These are phyloP conservation scores for Colinus virginianus DNA, from an alignment of 2,113 vertebrate genomes.

Conservation along the genomic window DNA sequence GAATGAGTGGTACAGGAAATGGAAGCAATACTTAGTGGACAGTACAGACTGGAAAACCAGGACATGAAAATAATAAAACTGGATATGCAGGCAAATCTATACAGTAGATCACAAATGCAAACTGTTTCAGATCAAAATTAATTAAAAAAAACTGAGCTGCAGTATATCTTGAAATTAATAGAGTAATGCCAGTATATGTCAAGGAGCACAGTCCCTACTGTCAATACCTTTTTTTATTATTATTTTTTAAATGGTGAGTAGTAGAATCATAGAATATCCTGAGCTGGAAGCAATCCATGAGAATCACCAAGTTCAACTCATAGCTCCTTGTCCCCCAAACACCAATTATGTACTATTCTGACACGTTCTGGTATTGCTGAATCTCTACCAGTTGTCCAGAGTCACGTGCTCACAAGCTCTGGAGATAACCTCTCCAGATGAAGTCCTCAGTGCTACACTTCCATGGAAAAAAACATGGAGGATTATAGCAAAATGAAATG, in stretches of 20 bases:
- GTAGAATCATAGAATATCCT: not conserved
- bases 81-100: not conserved
- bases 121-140: not conserved
- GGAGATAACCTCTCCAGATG: not conserved
- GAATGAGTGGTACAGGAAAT: not conserved
- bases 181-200: not conserved
- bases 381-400: not conserved
- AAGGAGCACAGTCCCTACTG: not conserved
- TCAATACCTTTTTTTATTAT: not conserved
- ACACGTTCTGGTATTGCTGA: not conserved
- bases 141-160: not conserved
- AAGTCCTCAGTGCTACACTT: not conserved
- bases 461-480: not conserved
- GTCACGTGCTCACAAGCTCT: not conserved
- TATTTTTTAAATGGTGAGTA: not conserved
- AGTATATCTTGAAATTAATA: not conserved
- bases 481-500: not conserved
- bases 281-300: no score
- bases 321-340: not conserved
- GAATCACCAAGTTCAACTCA: no score
- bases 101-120: not conserved
- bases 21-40: not conserved
- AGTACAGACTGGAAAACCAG: not conserved
- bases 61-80: not conserved
- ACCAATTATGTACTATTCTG: not conserved